Evolutionary conservation across 2,888 invertebrate species (phyloP).

Genomic region (Argynnis bischoffii): DNA sequence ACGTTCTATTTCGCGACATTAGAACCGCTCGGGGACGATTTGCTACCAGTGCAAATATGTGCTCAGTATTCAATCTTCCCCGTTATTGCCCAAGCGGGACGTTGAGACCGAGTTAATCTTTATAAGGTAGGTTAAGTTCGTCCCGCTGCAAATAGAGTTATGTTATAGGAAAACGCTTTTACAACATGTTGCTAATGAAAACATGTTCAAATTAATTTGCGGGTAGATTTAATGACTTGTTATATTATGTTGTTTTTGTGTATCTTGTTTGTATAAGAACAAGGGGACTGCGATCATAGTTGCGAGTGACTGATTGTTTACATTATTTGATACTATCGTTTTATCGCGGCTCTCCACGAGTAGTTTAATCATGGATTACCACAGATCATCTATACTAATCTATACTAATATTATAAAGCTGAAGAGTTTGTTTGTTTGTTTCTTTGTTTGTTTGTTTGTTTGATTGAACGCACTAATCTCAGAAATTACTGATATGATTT

Average conservation of each 20-base stretch:
- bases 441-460: no score
- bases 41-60: slow-evolving; percentile 46
- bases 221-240: neutral
- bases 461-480: no score
- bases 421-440: no score
- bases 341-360: no score
- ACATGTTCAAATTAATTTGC: slow-evolving; percentile 7
- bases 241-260: neutral
- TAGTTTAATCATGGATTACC: no score
- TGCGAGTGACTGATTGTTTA: no score
- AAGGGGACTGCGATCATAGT: no score
- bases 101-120: slow-evolving; percentile 38
- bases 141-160: slow-evolving; percentile 30
- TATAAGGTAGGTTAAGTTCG: slow-evolving; percentile 40
- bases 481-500: no score
- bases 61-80: slow-evolving; percentile 47
- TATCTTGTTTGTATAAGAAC: neutral
- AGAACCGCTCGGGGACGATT: slow-evolving; percentile 44
- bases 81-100: slow-evolving; percentile 44
- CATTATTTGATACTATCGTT: no score
- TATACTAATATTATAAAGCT: no score
- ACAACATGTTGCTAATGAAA: slow-evolving; percentile 15
- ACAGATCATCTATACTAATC: no score
- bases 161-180: slow-evolving; percentile 10
- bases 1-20: slow-evolving; percentile 39